Percentiles rank a stretch among this genome's conserved stretches.
These are phyloP conservation scores for Neosilurus mollespiculum DNA, from an alignment of 2,797 vertebrate genomes.

Conservation along the genomic window DNA sequence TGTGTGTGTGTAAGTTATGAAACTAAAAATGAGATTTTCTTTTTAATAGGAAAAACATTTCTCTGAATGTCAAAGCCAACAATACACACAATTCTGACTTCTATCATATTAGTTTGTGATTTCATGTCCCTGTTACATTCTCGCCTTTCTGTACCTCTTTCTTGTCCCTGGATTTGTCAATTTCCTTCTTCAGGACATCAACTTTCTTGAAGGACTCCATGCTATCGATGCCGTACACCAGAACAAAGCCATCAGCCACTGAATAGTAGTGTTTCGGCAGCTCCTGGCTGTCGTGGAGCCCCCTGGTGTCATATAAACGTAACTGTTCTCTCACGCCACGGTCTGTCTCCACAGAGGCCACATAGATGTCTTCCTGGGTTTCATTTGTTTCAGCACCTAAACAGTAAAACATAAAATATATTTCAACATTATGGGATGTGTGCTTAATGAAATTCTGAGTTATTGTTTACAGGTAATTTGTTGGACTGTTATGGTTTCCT, in stretches of 20 bases:
- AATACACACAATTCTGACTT: neutral
- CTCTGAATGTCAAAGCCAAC: neutral
- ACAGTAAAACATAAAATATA: neutral
- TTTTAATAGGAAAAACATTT: neutral
- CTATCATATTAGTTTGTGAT: neutral
- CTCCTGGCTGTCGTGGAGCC: conserved; percentile 83
- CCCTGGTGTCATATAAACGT: conserved; percentile 89
- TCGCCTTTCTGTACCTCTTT: conserved; percentile 81
- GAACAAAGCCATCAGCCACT: conserved; percentile 89
- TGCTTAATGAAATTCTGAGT: neutral
- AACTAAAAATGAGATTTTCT: neutral
- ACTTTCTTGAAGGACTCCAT: conserved; percentile 88
- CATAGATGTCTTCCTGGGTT: conserved; percentile 92
- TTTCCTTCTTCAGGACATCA: conserved; percentile 90
- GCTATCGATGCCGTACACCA: conserved; percentile 91
- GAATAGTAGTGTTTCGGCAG: conserved; percentile 92
- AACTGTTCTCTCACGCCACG: conserved; percentile 90
- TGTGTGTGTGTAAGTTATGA: neutral
- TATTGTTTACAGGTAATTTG: neutral
- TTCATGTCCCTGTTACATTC: neutral
- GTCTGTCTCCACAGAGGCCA: conserved; percentile 91
- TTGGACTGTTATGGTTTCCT: neutral
- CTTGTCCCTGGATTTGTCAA: conserved; percentile 89
- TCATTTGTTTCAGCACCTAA: conserved; percentile 83
- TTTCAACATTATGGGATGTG: neutral